A percentile compares a stretch with the other conserved stretches of the same genome.
These are phyloP conservation scores for Pteruthius melanotis DNA, from an alignment of 2,113 vertebrate genomes.

Conservation along the genomic window DNA sequence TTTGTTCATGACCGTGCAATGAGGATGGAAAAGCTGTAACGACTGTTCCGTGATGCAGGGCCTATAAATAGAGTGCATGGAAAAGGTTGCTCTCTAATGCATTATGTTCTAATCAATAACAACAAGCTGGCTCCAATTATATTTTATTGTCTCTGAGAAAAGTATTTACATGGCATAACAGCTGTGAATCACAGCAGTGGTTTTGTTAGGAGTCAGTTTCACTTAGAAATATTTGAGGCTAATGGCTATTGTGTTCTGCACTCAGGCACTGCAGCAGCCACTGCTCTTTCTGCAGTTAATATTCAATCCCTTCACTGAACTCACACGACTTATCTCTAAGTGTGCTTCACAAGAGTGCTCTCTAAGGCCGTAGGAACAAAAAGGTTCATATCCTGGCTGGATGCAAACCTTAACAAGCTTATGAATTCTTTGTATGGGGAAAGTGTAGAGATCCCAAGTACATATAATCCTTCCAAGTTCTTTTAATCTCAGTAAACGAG, in stretches of 20 bases:
- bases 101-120: slow-evolving; percentile 27
- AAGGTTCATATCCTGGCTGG: not conserved
- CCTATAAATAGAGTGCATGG: slow-evolving; percentile 38
- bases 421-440: not conserved
- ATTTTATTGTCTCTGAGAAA: slow-evolving; percentile 15
- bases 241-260: not conserved
- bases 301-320: not conserved
- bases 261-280: not conserved
- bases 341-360: not conserved
- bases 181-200: not conserved
- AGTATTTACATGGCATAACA: not conserved
- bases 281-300: not conserved
- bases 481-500: not conserved
- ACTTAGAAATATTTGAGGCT: not conserved
- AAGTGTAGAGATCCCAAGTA: not conserved
- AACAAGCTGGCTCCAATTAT: slow-evolving; percentile 9
- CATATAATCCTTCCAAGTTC: not conserved
- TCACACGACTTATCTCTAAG: not conserved
- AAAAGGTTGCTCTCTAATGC: not conserved
- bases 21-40: not conserved
- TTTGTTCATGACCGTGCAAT: not conserved
- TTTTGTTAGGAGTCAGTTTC: not conserved
- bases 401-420: not conserved
- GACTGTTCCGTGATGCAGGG: slow-evolving; percentile 1
- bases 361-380: not conserved